Conservation (phyloP, 2,797 vertebrate genomes). For the Anolis apletophallus region DNA sequence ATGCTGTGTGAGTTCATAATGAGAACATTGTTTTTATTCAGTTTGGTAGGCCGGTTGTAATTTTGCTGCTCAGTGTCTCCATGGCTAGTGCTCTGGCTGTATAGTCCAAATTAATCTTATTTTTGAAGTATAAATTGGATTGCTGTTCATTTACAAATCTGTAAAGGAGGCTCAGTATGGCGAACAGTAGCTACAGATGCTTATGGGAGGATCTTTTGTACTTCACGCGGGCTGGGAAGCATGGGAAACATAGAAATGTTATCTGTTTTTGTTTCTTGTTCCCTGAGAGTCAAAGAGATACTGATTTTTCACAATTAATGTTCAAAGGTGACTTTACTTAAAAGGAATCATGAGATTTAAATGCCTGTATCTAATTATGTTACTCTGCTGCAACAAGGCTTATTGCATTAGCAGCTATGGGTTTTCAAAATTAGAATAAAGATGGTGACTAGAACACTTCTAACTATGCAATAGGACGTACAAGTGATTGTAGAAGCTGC, state of each 20-base stretch:
- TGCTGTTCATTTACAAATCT: not conserved
- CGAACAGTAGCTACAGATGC: not conserved
- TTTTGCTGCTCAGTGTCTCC: not conserved
- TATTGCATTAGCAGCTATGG: no score
- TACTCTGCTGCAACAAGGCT: no score
- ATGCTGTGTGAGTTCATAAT: not conserved
- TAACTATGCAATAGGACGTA: no score
- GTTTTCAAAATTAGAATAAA: no score
- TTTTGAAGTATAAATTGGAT: slow-evolving; percentile 16
- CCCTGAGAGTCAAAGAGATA: not conserved
- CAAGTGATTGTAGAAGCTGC: no score
- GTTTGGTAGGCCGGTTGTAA: not conserved
- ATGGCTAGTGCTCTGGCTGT: not conserved
- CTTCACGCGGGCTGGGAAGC: not conserved
- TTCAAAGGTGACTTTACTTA: not conserved
- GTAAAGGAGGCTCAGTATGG: not conserved
- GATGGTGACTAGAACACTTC: no score
- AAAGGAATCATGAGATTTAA: not conserved
- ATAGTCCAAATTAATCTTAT: not conserved
- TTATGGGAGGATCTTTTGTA: not conserved
- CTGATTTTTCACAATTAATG: not conserved
- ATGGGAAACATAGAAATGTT: not conserved
- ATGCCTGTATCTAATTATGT: not conserved
- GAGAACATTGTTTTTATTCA: not conserved
- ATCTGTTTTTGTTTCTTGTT: not conserved